A percentile compares a stretch with the other conserved stretches of the same genome.
Conservation (phyloP, 2,888 invertebrate genomes). For the Actias luna region DNA sequence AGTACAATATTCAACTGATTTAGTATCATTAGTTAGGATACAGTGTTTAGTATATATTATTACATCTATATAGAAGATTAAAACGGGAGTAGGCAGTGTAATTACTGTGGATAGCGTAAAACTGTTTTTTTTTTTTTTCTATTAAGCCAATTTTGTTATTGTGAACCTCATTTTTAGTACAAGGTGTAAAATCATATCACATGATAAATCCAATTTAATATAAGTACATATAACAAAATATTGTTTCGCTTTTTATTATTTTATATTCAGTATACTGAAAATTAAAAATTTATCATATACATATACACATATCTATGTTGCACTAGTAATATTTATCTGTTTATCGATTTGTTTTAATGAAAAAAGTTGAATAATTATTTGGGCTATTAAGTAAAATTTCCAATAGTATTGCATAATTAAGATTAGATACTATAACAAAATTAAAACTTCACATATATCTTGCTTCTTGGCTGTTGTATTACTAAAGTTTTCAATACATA, state of each 20-base stretch:
- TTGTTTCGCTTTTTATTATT: too few species aligned
- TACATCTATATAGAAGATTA: constrained; percentile 67
- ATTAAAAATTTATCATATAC: too few species aligned
- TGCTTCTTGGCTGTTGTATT: not conserved
- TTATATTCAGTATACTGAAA: too few species aligned
- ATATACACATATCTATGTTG: too few species aligned
- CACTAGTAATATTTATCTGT: too few species aligned
- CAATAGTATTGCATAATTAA: too few species aligned
- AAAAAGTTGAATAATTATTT: too few species aligned
- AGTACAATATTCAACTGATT: constrained; percentile 63
- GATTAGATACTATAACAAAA: too few species aligned
- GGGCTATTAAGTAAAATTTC: too few species aligned
- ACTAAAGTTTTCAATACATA: not conserved
- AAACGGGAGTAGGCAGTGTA: constrained; percentile 71
- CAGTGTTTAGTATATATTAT: constrained; percentile 67
- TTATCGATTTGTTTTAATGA: too few species aligned
- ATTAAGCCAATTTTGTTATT: not conserved
- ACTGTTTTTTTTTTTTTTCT: too few species aligned
- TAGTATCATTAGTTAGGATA: constrained; percentile 65
- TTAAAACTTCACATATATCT: not conserved
- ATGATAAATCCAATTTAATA: not conserved
- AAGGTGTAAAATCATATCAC: not conserved
- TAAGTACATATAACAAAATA: not conserved
- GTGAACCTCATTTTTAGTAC: not conserved
- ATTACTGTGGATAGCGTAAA: too few species aligned